phyloP scores from a whole-genome alignment of 1,140 invertebrate species.

The Patella vulgata region DNA sequence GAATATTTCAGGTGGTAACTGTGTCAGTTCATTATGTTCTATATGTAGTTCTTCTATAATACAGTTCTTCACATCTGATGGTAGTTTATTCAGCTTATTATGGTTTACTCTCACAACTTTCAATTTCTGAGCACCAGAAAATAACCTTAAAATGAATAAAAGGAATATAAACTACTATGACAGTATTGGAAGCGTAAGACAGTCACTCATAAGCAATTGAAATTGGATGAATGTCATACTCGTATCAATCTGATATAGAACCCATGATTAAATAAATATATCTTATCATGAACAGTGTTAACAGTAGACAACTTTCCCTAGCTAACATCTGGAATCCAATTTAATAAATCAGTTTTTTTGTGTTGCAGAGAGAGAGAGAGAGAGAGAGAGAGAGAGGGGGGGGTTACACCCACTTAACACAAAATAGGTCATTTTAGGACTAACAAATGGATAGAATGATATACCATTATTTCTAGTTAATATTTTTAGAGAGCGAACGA shows the following conservation, averaged over 20 bases:
- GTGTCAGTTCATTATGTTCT: slow-evolving; percentile 54
- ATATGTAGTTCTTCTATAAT: slow-evolving; percentile 58
- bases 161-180: not conserved
- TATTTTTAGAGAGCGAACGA: too few species aligned
- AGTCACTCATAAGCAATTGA: not conserved
- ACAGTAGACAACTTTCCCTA: too few species aligned
- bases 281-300: too few species aligned
- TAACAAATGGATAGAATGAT: too few species aligned
- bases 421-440: too few species aligned
- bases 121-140: slow-evolving; percentile 56
- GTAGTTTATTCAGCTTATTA: slow-evolving; percentile 53
- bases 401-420: too few species aligned
- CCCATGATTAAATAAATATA: too few species aligned
- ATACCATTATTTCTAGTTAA: too few species aligned
- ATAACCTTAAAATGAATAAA: slow-evolving; percentile 44
- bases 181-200: not conserved
- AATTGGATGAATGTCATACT: not conserved
- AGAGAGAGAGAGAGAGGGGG: too few species aligned
- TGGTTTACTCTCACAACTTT: slow-evolving; percentile 56
- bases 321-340: too few species aligned
- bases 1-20: slow-evolving; percentile 56
- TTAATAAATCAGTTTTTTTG: too few species aligned
- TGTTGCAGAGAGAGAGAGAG: too few species aligned
- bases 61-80: slow-evolving; percentile 44
- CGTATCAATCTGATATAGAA: not conserved